These are phyloP conservation scores for Osmerus eperlanus DNA, from an alignment of 2,113 vertebrate genomes.

Conservation along the genomic window DNA sequence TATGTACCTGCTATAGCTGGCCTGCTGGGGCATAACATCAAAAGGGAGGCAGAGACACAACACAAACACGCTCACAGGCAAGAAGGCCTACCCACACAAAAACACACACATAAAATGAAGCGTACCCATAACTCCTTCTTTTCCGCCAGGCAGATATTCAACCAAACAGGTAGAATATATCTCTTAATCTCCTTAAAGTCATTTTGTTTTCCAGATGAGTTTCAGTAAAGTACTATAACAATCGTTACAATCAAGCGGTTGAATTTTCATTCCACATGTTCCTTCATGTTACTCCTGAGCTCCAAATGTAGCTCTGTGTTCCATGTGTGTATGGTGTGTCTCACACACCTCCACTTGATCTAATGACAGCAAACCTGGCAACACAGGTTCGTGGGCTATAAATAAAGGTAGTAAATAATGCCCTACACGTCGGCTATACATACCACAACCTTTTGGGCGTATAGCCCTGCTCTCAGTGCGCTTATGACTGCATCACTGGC, in stretches of 20 bases:
- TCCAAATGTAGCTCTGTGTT: background rate
- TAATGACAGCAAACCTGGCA: background rate
- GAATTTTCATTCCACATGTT: background rate
- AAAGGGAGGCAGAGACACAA: background rate
- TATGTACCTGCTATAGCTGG: constrained; percentile 51
- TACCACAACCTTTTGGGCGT: too few species aligned
- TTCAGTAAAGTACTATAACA: too few species aligned
- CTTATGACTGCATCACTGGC: background rate
- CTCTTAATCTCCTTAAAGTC: too few species aligned
- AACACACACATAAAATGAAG: background rate
- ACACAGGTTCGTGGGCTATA: background rate
- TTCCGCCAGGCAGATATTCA: background rate
- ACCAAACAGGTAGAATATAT: background rate
- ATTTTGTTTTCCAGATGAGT: too few species aligned
- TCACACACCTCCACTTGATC: background rate
- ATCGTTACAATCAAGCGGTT: background rate
- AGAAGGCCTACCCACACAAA: background rate
- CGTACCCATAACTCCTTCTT: too few species aligned
- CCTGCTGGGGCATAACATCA: background rate
- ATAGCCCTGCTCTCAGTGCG: background rate
- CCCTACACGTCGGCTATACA: too few species aligned
- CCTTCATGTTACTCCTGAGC: background rate
- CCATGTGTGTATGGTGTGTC: background rate
- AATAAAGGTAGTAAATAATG: background rate
- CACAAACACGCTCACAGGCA: background rate